Evolutionary conservation across 2,888 invertebrate species (phyloP).

Genomic region (Embidobia sp.): DNA sequence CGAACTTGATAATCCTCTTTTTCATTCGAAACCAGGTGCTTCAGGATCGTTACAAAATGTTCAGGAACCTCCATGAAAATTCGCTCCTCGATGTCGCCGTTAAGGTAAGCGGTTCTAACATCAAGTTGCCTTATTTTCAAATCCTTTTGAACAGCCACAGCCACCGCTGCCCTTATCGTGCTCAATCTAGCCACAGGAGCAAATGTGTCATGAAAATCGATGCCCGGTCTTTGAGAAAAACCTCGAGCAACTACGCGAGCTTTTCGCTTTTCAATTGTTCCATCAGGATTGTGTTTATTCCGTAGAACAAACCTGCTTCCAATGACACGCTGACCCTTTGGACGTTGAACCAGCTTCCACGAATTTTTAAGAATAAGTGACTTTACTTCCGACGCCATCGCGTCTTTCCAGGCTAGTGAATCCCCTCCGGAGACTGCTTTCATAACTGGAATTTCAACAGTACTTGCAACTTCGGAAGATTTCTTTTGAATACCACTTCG

Average conservation of each 20-base stretch:
- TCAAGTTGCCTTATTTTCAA: constrained; percentile 65
- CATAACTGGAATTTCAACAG: constrained; percentile 21
- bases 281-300: constrained; percentile 2
- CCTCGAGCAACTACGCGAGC: constrained; percentile 13
- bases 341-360: constrained; percentile 11
- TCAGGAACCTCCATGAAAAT: constrained; percentile 58
- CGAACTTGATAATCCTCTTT: background rate
- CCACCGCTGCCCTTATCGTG: constrained; percentile 34
- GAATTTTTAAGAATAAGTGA: constrained; percentile 6
- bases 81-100: constrained; percentile 46
- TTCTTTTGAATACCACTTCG: too few species aligned
- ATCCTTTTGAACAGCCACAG: constrained; percentile 47
- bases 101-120: constrained; percentile 64
- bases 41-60: constrained; percentile 11
- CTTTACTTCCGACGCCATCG: constrained; percentile 3
- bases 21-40: background rate
- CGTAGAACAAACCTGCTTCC: constrained; percentile 8
- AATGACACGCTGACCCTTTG: background rate
- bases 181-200: constrained; percentile 5
- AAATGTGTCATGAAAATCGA: constrained; percentile 4
- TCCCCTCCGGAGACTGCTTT: constrained; percentile 10
- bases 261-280: constrained; percentile 4
- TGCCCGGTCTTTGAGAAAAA: constrained; percentile 8
- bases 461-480: background rate
- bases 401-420: constrained; percentile 4